Evolutionary conservation across 2,888 invertebrate species (phyloP), one percentile per base, ranked within the genome.

Genomic region (Dioctria rufipes): DNA sequence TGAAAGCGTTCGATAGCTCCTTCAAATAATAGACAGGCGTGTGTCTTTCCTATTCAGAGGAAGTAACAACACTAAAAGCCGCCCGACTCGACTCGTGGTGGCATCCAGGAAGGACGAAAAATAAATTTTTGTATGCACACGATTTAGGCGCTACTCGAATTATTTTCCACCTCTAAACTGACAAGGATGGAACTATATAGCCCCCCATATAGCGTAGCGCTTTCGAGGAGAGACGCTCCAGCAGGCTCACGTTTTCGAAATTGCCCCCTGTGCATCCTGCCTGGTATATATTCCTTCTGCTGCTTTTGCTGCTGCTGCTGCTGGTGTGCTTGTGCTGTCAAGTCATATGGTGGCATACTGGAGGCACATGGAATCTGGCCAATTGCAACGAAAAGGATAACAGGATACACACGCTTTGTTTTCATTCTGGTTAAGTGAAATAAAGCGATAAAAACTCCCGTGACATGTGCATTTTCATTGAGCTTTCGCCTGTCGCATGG

Each of bases 11-110:
- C 61, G 71, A 71, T 37, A 71, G 37, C 67, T 81, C 9, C 65
- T 49, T 25, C 25, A 25, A n/a, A 13, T 42, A 39, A 39, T 11
- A 9, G 77, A 77, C 77, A 46, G 25, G 39, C 58, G 66, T 78
- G 58, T 79, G 66, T 81, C 82, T 81, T 82, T 75, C 75, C 82
- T 80, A 82, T 80, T 80, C 82, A 82, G 75, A 83, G 83, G 82
- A 83, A 83, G 83, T 83, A 81, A 80, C 83, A 82, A 83, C 82
- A 83, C 83, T 83, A 82, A 83, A 78, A 80, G 75, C 78, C 75
- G 78, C 67, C 63, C 69, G 79, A 11, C 67, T 67, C 67, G 25
- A 25, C 25, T 25, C 25, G 25, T 25, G 25, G 79, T 79, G 79
- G 82, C 78, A 81, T 83, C 79, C 82, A 82, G 79, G 80, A 81